Conservation (phyloP, 2,113 vertebrate genomes). For the Xenopus borealis region DNA sequence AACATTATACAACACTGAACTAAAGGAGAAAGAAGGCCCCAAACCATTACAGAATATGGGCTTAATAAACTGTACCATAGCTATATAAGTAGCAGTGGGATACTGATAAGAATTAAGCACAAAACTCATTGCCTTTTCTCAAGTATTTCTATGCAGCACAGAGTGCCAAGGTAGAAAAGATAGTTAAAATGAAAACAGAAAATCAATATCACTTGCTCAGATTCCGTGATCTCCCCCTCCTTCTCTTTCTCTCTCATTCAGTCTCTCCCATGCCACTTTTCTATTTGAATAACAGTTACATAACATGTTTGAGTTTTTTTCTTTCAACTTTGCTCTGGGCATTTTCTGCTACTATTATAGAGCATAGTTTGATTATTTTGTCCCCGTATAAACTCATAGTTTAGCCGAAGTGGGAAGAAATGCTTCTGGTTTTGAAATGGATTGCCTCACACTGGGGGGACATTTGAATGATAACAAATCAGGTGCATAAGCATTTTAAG, state of each 20-base stretch:
- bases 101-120: too few relatives aligned
- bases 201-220: slow-evolving; percentile 32
- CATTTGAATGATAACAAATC: too few relatives aligned
- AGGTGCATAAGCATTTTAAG: too few relatives aligned
- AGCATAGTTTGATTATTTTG: slow-evolving; percentile 23
- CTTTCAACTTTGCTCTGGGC: slow-evolving; percentile 2
- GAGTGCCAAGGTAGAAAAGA: slow-evolving; percentile 7
- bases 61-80: too few relatives aligned
- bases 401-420: background rate
- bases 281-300: slow-evolving; percentile 35
- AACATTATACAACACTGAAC: too few relatives aligned
- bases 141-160: background rate
- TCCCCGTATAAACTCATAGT: slow-evolving; percentile 13
- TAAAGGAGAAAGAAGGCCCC: too few relatives aligned
- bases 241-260: slow-evolving; percentile 8
- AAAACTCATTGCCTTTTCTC: too few relatives aligned
- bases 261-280: slow-evolving; percentile 20
- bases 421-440: background rate
- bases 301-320: slow-evolving; percentile 21
- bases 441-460: background rate
- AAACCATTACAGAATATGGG: too few relatives aligned
- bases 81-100: too few relatives aligned
- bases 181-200: slow-evolving; percentile 26
- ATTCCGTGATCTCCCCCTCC: background rate
- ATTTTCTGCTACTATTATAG: slow-evolving; percentile 6